Evolutionary conservation across 2,888 invertebrate species (phyloP), one percentile per base, ranked within the genome.

Genomic region (Argyra leucocephala): DNA sequence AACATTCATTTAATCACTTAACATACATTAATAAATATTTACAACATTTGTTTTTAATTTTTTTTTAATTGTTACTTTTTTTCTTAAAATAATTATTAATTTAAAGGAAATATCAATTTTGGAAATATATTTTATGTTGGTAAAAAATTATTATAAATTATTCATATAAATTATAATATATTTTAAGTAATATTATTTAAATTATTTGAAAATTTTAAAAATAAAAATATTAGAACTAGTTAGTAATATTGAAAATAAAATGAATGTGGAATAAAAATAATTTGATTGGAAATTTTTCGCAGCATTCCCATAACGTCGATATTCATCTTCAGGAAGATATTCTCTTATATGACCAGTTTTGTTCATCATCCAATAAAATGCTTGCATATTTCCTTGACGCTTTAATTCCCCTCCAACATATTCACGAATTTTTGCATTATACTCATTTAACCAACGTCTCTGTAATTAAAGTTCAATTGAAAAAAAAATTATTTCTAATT

Each of bases 301-400:
- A 18, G 10, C 31, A 3, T 1, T 48, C 3, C 23, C 59, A 4
- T 22, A 59, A 6, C 23, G 15, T 21, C 75, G 74, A 65, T 79
- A 80, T 61, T 80, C 80, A 7, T 78, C 74, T 70, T 79, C 78
- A 12, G 79, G 76, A 67, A 78, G 68, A 67, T 80, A 79, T 73
- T 85, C 85, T 63, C 86, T 84, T 79, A 91, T 82, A 73, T 84
- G 84, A 67, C 84, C 80, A 12, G 92, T 93, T 77, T 90, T 90
- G 72, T 87, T 86, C 85, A 89, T 86, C 87, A 93, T 88, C 93
- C 93, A 93, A 73, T 87, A 85, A 76, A 87, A 89, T 1, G 87
- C 91, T 67, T 85, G 84, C 77, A 85, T 86, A 70, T 86, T 84
- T 1, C 85, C 85, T 74, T 87, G 86, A 57, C 81, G 83, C 72